These are phyloP conservation scores for Apamea crenata DNA, from an alignment of 2,888 invertebrate genomes.

Conservation along the genomic window DNA sequence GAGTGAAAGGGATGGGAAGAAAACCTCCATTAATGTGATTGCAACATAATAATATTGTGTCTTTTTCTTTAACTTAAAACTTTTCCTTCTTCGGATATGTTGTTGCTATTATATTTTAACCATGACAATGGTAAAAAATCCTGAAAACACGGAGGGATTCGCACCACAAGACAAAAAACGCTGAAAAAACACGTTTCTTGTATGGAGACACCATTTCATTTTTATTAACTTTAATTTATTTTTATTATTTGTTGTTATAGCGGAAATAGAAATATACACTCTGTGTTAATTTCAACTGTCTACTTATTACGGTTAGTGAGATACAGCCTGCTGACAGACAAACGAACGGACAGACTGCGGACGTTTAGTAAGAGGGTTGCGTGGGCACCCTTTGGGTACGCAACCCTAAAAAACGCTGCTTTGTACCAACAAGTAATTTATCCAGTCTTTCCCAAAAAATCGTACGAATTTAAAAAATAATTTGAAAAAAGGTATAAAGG, in stretches of 20 bases:
- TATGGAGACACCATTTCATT: not conserved
- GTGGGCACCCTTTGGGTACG: too few species aligned
- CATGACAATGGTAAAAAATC: not conserved
- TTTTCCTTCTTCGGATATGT: constrained; percentile 25
- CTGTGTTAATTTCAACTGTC: too few species aligned
- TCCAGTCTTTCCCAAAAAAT: not conserved
- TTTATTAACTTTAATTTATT: too few species aligned
- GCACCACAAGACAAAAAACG: too few species aligned
- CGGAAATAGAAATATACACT: too few species aligned
- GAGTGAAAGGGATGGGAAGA: constrained; percentile 73
- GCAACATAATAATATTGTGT: constrained; percentile 72
- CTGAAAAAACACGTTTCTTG: not conserved
- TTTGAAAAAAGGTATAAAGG: not conserved
- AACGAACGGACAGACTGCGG: too few species aligned
- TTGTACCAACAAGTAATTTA: not conserved
- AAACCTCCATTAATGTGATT: constrained; percentile 78
- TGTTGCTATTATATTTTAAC: not conserved
- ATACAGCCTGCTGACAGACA: too few species aligned
- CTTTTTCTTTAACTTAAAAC: constrained; percentile 60
- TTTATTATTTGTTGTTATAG: too few species aligned
- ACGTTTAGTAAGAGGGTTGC: too few species aligned
- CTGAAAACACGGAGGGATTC: not conserved
- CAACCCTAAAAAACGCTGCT: too few species aligned
- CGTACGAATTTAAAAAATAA: not conserved
- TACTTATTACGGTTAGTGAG: too few species aligned